Evolutionary conservation across 2,113 vertebrate genomes (phyloP).

Genomic region (Platysternon megacephalum): DNA sequence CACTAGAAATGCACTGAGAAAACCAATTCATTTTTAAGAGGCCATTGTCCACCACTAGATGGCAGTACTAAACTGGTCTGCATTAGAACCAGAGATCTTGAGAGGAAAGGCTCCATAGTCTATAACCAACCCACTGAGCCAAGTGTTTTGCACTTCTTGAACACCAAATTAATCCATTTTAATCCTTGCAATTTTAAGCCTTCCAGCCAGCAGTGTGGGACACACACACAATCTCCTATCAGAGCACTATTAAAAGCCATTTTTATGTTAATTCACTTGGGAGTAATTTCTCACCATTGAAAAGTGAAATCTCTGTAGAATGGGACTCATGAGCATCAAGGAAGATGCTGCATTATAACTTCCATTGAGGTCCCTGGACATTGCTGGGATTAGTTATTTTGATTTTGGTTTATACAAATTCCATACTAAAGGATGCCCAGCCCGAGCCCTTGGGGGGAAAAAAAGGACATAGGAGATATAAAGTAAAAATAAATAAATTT

Average conservation of each 20-base stretch:
- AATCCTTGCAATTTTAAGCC: not conserved
- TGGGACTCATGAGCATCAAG: not conserved
- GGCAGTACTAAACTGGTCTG: not conserved
- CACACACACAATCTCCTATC: not conserved
- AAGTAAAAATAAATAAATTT: accelerated
- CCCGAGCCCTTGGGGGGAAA: not conserved
- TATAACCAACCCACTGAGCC: not conserved
- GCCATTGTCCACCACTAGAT: constrained; percentile 24
- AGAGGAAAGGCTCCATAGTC: not conserved
- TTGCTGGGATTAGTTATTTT: not conserved
- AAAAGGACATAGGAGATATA: not conserved
- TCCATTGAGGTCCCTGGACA: not conserved
- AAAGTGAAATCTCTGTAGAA: not conserved
- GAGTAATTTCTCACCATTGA: not conserved
- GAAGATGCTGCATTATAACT: not conserved
- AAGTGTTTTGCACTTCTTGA: not conserved
- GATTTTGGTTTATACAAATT: not conserved
- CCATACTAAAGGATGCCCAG: not conserved
- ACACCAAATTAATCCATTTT: not conserved
- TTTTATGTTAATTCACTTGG: not conserved
- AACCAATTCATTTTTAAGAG: constrained; percentile 23
- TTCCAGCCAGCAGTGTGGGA: not conserved
- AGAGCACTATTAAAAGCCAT: accelerated
- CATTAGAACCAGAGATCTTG: not conserved
- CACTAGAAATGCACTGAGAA: constrained; percentile 21